These are phyloP conservation scores for Drosophila tanythrix DNA, from an alignment of 2,888 invertebrate species.

Conservation along the genomic window DNA sequence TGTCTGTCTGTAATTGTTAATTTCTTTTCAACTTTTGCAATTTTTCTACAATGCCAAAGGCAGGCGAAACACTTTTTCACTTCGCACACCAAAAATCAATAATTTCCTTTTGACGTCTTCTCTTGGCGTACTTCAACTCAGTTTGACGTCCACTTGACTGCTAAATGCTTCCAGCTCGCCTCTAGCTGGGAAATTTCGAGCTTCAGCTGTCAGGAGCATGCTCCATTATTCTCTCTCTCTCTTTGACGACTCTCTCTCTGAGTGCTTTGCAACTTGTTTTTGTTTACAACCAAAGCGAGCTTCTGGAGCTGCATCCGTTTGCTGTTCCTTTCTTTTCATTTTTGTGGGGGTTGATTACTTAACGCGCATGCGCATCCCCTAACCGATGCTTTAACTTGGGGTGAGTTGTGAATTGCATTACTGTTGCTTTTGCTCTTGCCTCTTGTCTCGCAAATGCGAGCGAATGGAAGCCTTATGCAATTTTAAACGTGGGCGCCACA, in stretches of 20 bases:
- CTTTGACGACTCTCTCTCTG: constrained; percentile 3
- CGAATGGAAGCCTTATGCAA: constrained; percentile 3
- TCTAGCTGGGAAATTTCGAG: constrained; percentile 57
- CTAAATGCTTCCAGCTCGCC: constrained; percentile 18
- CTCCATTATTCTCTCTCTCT: constrained; percentile 24
- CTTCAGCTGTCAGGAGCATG: constrained; percentile 59
- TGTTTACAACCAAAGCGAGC: constrained; percentile 65
- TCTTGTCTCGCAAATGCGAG: neutral
- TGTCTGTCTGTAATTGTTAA: neutral
- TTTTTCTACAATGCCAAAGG: constrained; percentile 34
- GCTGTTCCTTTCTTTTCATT: neutral
- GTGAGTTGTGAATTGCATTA: constrained; percentile 34
- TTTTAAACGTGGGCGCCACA: constrained; percentile 40
- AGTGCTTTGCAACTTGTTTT: constrained; percentile 66
- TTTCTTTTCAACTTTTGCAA: constrained; percentile 20
- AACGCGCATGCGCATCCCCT: constrained; percentile 49
- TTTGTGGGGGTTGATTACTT: constrained; percentile 49
- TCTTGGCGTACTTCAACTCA: constrained; percentile 51
- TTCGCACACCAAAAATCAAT: constrained; percentile 77
- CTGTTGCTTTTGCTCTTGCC: constrained; percentile 14
- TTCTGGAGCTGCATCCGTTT: constrained; percentile 28
- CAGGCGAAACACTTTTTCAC: constrained; percentile 67
- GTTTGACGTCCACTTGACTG: constrained; percentile 60
- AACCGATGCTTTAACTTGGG: constrained; percentile 27
- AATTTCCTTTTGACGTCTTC: constrained; percentile 68